Base-by-base conservation (phyloP, 2,888 invertebrate species). In the Tortricodes alternella region DNA sequence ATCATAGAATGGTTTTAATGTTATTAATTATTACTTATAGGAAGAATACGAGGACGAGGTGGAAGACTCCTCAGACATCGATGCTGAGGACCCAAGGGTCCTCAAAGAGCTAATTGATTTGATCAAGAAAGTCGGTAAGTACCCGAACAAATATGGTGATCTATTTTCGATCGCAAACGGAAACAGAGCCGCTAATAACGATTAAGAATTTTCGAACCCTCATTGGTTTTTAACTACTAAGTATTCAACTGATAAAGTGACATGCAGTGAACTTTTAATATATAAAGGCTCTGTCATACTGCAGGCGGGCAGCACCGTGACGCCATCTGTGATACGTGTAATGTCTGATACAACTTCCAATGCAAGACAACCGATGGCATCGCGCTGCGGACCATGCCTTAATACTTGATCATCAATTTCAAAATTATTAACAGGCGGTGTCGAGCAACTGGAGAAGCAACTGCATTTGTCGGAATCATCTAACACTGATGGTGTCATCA, bases 381-480 rank as follows among this genome's bases (percentile, higher is more conserved):
- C n/a, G n/a, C n/a, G n/a, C n/a, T n/a, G n/a, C n/a, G n/a, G n/a
- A n/a, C n/a, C n/a, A n/a, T n/a, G n/a, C n/a, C n/a, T n/a, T n/a
- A n/a, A n/a, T n/a, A 3, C 8, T n/a, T 4, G 29, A 29, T 3
- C n/a, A 1, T 11, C n/a, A 29, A 9, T 11, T 29, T 24, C n/a
- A n/a, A n/a, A 4, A n/a, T 11, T 29, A 11, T 46, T 38, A 35
- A n/a, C 66, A 94, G 95, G 95, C 63, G 97, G 97, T 11, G 93
- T 97, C 1, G 97, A 97, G 73, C 95, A 97, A 71, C 78, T 97
- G 11, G 97, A 97, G 78, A 96, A 95, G 70, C 96, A 96, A 60
- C 80, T 96, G 11, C 92, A 79, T 0, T 66, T 82, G 0, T 86
- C 81, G 43, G 92, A 81, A 67, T 61, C 69, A 1, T 78, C 91